Evolutionary conservation across 1,140 invertebrate genomes (phyloP).

Genomic region (Laodelphax striatellus): DNA sequence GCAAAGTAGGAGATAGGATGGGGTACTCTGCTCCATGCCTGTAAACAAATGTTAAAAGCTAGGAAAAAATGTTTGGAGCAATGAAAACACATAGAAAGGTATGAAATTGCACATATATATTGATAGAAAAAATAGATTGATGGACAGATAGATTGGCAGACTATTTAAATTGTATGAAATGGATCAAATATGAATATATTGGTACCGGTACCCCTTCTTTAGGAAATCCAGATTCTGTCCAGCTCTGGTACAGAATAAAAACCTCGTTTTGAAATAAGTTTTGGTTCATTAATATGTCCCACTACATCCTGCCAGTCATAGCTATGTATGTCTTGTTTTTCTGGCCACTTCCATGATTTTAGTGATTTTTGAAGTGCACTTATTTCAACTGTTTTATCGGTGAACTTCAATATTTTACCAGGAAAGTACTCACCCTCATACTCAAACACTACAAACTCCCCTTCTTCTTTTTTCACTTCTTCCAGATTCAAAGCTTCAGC

Average conservation of each 20-base stretch:
- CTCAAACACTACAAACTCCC: not conserved
- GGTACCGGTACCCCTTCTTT: no score
- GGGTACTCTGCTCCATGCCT: no score
- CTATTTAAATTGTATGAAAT: no score
- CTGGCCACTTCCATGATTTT: not conserved
- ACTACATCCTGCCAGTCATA: not conserved
- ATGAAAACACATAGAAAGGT: no score
- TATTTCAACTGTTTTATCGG: not conserved
- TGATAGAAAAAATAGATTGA: no score
- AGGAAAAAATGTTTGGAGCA: no score
- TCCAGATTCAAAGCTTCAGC: not conserved
- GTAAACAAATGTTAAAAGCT: no score
- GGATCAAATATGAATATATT: no score
- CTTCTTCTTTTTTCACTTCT: not conserved
- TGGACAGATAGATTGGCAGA: no score
- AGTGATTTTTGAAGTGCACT: not conserved
- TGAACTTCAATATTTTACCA: not conserved
- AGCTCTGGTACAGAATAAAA: not conserved
- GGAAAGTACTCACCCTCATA: not conserved
- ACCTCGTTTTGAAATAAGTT: not conserved
- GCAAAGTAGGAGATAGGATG: no score
- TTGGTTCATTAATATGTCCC: not conserved
- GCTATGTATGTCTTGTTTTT: not conserved
- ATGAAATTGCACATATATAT: no score
- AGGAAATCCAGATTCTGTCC: not conserved